Base-by-base conservation (phyloP, 1,140 invertebrate species). In the Zaprionus taronus region DNA sequence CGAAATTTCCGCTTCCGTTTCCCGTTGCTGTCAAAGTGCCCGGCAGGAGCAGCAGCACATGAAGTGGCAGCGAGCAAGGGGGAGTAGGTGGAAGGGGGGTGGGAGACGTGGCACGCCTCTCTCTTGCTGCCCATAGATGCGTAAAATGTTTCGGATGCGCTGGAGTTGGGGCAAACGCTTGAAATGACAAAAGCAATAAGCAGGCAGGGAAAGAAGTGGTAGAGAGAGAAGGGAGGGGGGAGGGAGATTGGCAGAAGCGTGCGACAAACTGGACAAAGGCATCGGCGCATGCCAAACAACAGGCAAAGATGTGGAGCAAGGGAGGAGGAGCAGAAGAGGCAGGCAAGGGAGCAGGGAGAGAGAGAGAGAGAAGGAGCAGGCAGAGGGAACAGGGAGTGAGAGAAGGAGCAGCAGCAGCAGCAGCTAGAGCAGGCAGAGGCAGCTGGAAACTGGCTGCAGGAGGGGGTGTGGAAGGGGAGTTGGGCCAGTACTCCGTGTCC, bases 1-100 rank as follows among this genome's bases (percentile, higher is more conserved):
- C 82, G 83, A 90, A 90, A 89, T 90, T 90, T 90, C 85, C 85
- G 85, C 53, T 90, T 90, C 85, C 85, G 85, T 61, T 89, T 89
- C 79, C 85, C 81, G 57, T 83, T 79, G 79, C 85, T 89, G 81
- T 89, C 85, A 87, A 81, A 84, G 74, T 83, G 84, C 65, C 58
- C 68, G 51, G 56, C 22, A 63, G 55, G 22, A 51, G 61, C 34
- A 51, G 61, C 34, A 69, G 53, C 47, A 44, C 31, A 34, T 34
- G 31, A 34, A 34, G 9, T 34, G 31, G 31, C 31, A 34, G 9
- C 5, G 26, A 9, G 3, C 0, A 3, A 3, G 31, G 31, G 31
- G 31, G 9, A 11, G 31, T 9, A 31, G 9, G 7, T 31, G 31
- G 7, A 9, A 9, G 7, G 28, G 28, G 26, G 20, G 41, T 34